phyloP scores from a whole-genome alignment of 2,113 vertebrate genomes.

The Sinosuthora webbiana region DNA sequence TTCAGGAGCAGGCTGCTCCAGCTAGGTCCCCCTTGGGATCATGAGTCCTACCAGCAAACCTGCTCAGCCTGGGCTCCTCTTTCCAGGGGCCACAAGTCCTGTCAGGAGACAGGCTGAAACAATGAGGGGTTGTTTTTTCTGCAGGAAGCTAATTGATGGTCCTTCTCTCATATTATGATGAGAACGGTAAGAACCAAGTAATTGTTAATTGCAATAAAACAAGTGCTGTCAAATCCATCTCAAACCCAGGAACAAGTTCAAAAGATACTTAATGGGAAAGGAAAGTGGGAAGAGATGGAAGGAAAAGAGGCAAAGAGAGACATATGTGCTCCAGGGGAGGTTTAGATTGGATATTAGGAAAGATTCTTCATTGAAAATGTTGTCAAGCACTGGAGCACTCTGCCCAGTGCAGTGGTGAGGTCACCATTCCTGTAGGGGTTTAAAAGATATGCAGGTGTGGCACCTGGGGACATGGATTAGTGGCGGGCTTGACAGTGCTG shows the following conservation, averaged over 20 bases:
- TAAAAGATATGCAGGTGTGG: not conserved
- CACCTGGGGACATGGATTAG: not conserved
- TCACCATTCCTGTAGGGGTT: not conserved
- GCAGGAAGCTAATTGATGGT: not conserved
- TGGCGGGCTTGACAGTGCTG: not conserved
- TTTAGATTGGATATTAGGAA: not conserved
- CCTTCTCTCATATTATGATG: not conserved
- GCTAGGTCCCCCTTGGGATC: too few relatives aligned
- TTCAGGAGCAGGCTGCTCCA: not conserved
- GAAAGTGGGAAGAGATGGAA: not conserved
- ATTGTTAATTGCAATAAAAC: not conserved
- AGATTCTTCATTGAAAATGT: not conserved
- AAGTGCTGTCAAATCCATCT: not conserved
- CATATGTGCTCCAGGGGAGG: not conserved
- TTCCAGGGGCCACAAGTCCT: not conserved
- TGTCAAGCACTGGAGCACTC: not conserved
- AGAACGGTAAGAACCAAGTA: not conserved
- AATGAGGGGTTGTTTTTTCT: not conserved
- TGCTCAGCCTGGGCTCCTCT: not conserved
- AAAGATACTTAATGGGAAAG: not conserved
- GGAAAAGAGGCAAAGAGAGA: not conserved
- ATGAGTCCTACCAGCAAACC: fast-evolving
- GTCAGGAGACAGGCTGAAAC: not conserved
- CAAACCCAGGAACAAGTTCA: not conserved
- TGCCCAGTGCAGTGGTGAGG: too few relatives aligned